Percentiles rank a stretch among this genome's conserved stretches.
Conservation (phyloP, 2,113 vertebrate genomes). For the Tamias sibiricus region DNA sequence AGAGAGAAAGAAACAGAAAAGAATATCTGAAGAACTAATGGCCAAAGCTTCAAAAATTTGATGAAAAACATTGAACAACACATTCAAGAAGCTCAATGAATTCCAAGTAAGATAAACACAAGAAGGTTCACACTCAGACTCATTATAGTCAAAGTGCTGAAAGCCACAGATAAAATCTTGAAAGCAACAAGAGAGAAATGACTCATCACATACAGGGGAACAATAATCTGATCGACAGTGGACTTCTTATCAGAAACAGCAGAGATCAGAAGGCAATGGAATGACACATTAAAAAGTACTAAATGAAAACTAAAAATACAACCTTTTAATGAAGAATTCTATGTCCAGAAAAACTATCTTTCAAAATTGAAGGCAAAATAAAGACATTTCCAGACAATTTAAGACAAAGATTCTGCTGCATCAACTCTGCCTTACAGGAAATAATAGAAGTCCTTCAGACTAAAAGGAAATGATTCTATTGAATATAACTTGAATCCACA, state of each 20-base stretch:
- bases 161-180: background rate
- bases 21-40: background rate
- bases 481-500: background rate
- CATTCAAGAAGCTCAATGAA: background rate
- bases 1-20: background rate
- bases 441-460: background rate
- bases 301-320: background rate
- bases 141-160: background rate
- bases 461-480: background rate
- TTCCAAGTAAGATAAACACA: background rate
- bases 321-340: background rate
- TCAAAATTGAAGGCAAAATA: constrained; percentile 5
- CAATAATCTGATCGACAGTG: background rate
- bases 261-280: background rate
- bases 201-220: background rate
- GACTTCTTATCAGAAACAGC: background rate
- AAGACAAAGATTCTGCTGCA: background rate
- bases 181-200: background rate
- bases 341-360: background rate
- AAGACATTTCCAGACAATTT: background rate
- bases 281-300: background rate
- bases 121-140: background rate
- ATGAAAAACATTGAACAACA: background rate
- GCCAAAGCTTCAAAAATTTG: background rate
- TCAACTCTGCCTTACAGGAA: background rate